Base-by-base conservation (phyloP, 2,888 invertebrate species). In the Euplagia quadripunctaria region DNA sequence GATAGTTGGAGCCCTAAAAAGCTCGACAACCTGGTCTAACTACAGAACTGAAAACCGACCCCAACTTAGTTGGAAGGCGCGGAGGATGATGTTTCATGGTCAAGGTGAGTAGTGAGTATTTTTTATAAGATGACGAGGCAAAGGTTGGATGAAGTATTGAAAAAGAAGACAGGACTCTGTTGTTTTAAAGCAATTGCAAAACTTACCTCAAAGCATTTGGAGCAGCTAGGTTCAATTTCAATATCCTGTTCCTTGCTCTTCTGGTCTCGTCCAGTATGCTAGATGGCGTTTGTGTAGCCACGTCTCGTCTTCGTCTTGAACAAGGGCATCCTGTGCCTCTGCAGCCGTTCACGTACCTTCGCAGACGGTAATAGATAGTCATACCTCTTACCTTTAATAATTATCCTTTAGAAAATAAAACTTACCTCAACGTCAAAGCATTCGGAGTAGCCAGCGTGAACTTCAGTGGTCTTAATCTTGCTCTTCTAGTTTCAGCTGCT, bases 221-320 rank as follows among this genome's bases (percentile, higher is more conserved):
- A 0, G 95, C 87, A 8, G 92, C 91, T 7, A 96, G 75, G 0
- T 90, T 92, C 4, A 96, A 82, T 79, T 96, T 95, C 76, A 96
- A 74, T 0, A 95, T 94, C 49, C 90, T 88, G 0, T 93, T 85
- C 70, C 92, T 88, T 0, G 93, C 94, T 68, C 95, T 83, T 70
- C 94, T 90, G 9, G 97, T 97, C 89, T 98, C 97, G 16, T 97
- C 96, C 1, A 96, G 96, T 80, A 98, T 97, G 91, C 97, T 97
- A 69, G 96, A 97, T 3, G 97, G 97, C 4, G 97, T 98, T 94
- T 97, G 97, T 12, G 98, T 98, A 65, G 97, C 96, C 79, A 97
- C 97, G 88, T 98, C 97, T 78, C 96, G 94, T 12, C 96, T 96
- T 70, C 94, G 89, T 68, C 93, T 89, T 46, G 85, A 81, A 49